phyloP scores from a whole-genome alignment of 2,797 vertebrate genomes.

The Hybognathus amarus region DNA sequence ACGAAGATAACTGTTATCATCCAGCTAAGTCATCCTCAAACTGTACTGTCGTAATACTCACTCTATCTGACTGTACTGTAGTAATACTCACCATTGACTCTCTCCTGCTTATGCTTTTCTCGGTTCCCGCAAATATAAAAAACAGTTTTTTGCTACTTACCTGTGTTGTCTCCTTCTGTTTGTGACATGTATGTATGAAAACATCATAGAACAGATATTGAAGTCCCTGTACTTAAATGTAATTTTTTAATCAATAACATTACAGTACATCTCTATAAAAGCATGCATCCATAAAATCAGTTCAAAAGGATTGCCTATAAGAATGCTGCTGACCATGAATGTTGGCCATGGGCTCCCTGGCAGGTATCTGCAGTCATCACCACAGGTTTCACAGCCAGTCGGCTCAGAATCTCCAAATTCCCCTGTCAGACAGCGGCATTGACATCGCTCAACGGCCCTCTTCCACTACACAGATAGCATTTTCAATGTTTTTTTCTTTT shows the following conservation, averaged over 20 bases:
- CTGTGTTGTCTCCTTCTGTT: no score
- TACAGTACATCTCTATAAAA: background rate
- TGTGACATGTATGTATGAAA: background rate
- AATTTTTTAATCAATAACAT: background rate
- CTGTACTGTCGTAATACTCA: no score
- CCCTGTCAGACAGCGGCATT: slow-evolving; percentile 31
- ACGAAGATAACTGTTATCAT: no score
- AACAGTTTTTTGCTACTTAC: no score
- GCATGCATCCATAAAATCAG: background rate
- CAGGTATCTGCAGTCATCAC: slow-evolving; percentile 33
- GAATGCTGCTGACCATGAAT: background rate
- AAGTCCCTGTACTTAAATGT: background rate
- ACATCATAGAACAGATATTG: background rate
- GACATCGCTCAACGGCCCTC: slow-evolving; percentile 16
- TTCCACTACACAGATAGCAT: slow-evolving; percentile 27
- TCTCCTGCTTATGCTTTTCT: no score
- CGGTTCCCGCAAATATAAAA: no score
- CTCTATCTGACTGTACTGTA: no score
- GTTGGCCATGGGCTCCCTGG: background rate
- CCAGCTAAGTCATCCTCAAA: no score
- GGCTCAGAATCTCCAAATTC: slow-evolving; percentile 40
- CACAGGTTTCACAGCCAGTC: slow-evolving; percentile 38
- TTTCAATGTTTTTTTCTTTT: slow-evolving; percentile 36
- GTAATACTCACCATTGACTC: no score
- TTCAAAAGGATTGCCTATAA: slow-evolving; percentile 1